Evolutionary conservation across 2,888 invertebrate species (phyloP).

Genomic region (Heliothis peltigera): DNA sequence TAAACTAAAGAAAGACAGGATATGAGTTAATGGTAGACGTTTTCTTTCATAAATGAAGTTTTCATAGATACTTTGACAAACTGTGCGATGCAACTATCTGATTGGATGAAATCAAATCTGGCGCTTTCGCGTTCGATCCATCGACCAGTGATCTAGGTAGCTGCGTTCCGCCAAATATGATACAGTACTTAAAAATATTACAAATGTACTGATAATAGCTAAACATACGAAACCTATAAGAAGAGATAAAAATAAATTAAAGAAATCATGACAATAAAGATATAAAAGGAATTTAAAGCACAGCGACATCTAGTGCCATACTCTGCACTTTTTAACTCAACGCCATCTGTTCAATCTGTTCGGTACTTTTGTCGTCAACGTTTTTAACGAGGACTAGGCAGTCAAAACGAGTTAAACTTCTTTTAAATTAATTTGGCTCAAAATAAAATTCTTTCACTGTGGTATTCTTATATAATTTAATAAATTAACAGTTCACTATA

Average conservation of each 20-base stretch:
- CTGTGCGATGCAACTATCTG: conserved; percentile 67
- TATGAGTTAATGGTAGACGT: conserved; percentile 69
- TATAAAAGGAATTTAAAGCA: neutral
- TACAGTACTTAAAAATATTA: conserved; percentile 1
- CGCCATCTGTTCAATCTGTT: conserved; percentile 28
- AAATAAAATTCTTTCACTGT: conserved; percentile 18
- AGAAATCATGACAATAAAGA: no score
- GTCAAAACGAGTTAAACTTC: neutral
- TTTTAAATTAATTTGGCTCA: no score
- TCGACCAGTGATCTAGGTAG: conserved; percentile 75
- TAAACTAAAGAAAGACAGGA: conserved; percentile 74
- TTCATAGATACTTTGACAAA: conserved; percentile 71
- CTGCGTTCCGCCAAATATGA: conserved; percentile 60
- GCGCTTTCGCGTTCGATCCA: conserved; percentile 73
- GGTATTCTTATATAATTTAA: conserved; percentile 60
- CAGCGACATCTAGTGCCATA: conserved; percentile 27
- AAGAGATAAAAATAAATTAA: no score
- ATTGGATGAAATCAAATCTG: conserved; percentile 83
- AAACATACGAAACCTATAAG: no score
- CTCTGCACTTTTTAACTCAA: neutral
- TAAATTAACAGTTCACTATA: conserved; percentile 65
- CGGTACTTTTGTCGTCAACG: neutral
- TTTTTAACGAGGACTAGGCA: neutral
- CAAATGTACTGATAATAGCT: no score
- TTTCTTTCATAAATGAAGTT: conserved; percentile 69